These are phyloP conservation scores for Zaprionus camerounensis DNA, from an alignment of 1,140 invertebrate species.

Conservation along the genomic window DNA sequence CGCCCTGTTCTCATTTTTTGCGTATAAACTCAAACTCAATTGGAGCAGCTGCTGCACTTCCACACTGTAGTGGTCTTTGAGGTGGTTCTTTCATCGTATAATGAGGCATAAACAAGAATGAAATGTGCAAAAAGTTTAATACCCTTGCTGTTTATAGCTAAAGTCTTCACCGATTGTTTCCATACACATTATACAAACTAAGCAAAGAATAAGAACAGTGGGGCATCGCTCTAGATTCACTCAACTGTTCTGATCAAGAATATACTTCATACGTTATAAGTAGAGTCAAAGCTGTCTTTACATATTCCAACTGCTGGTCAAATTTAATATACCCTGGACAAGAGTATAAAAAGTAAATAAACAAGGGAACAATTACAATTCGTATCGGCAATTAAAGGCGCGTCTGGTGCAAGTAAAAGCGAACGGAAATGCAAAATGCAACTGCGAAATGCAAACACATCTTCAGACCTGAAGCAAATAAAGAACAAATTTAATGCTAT, in stretches of 20 bases:
- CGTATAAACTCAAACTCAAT: conserved; percentile 11
- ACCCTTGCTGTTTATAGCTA: background rate
- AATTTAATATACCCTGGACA: background rate
- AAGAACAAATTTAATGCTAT: conserved; percentile 42
- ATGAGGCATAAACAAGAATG: background rate
- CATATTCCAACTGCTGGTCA: background rate
- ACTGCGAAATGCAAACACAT: conserved; percentile 37
- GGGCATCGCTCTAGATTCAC: too few relatives aligned
- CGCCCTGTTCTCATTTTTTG: conserved; percentile 26
- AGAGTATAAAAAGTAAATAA: conserved; percentile 52
- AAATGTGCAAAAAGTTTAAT: background rate
- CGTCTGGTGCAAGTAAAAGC: conserved; percentile 12
- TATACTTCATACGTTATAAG: background rate
- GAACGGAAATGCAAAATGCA: conserved; percentile 21
- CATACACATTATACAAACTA: too few relatives aligned
- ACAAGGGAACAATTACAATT: conserved; percentile 49
- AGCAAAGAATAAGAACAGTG: too few relatives aligned
- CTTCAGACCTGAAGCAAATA: conserved; percentile 20
- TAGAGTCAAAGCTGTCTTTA: background rate
- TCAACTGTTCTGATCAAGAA: too few relatives aligned
- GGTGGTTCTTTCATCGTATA: background rate
- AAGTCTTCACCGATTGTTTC: background rate
- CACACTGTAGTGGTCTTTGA: conserved; percentile 1
- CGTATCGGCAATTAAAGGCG: conserved; percentile 47
- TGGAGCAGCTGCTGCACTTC: conserved; percentile 15